Evolutionary conservation across 2,113 vertebrate species (phyloP), one percentile per base, ranked within the genome.

Genomic region (Pavo muticus): DNA sequence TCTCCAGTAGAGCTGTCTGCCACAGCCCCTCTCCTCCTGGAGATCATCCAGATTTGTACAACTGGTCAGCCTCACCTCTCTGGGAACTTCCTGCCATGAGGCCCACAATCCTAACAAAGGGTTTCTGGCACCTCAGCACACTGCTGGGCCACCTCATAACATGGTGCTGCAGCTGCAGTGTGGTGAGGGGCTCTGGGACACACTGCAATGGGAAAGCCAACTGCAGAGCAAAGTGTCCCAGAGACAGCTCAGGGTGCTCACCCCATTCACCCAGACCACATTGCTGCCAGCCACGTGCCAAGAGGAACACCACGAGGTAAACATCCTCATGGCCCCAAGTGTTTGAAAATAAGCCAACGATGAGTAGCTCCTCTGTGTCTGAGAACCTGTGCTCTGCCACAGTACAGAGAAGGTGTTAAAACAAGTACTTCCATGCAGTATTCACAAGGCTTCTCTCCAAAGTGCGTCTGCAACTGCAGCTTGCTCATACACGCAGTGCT

Each of bases 241-340:
- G 14, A 2, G 0, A n/a, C 75, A 50, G 42, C 30, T 4, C 23
- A 25, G 44, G 9, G 32, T 56, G 16, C n/a, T 61, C 32, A 27
- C 40, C 30, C 7, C 0, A 5, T 40, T 50, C 30, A 6, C 35
- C 60, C 72, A 77, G 52, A 23, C 37, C 32, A 19, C 2, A 1
- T 0, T 13, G 35, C 78, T 61, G 73, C 60, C 59, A 78, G 40
- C 40, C 37, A 21, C 0, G 2, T 44, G 72, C 37, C 83, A 73
- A 60, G 47, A 72, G n/a, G 21, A 72, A 23, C 40, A 45, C 20
- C 0, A 0, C 25, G 2, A 2, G 42, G 29, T 57, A 40, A 80
- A n/a, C 1, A 9, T 39, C 54, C 45, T 79, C 0, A 0, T 30
- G 52, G 61, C 29, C 44, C 72, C 0, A 0, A 29, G 68, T 57